Evolutionary conservation across 2,797 vertebrate genomes (phyloP).

Genomic region (Distichodus sexfasciatus): DNA sequence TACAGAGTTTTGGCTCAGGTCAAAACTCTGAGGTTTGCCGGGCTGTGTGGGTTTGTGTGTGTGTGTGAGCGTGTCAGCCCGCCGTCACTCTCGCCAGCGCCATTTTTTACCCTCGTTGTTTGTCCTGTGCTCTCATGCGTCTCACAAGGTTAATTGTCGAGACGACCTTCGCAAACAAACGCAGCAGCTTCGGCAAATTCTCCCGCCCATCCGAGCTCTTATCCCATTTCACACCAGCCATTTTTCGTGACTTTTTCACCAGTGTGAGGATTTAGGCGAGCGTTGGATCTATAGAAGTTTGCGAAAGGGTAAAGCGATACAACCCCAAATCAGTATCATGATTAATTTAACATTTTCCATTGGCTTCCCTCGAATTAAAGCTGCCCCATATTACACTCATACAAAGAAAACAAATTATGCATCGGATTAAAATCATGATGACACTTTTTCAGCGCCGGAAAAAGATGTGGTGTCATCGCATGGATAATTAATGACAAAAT

Average conservation of each 20-base stretch:
- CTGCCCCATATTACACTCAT: too few relatives aligned
- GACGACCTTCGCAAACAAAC: conserved; percentile 59
- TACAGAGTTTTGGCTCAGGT: conserved; percentile 3
- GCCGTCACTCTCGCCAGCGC: background rate
- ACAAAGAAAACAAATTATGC: too few relatives aligned
- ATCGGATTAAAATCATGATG: too few relatives aligned
- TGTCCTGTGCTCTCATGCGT: conserved; percentile 54
- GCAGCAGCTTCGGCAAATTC: background rate
- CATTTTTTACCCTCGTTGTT: conserved; percentile 50
- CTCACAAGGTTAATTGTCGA: conserved; percentile 70
- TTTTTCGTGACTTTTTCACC: background rate
- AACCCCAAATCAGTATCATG: background rate
- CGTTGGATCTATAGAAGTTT: background rate
- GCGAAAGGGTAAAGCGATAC: background rate
- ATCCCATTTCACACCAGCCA: background rate
- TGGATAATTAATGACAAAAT: background rate
- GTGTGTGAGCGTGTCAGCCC: background rate
- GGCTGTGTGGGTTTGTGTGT: too few relatives aligned
- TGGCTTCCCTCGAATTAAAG: too few relatives aligned
- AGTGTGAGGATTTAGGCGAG: background rate
- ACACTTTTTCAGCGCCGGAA: too few relatives aligned
- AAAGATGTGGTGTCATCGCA: background rate
- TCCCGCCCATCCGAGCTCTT: background rate
- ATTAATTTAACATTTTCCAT: too few relatives aligned
- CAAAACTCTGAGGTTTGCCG: background rate